These are phyloP conservation scores for Athene noctua DNA, from an alignment of 2,113 vertebrate genomes.

Conservation along the genomic window DNA sequence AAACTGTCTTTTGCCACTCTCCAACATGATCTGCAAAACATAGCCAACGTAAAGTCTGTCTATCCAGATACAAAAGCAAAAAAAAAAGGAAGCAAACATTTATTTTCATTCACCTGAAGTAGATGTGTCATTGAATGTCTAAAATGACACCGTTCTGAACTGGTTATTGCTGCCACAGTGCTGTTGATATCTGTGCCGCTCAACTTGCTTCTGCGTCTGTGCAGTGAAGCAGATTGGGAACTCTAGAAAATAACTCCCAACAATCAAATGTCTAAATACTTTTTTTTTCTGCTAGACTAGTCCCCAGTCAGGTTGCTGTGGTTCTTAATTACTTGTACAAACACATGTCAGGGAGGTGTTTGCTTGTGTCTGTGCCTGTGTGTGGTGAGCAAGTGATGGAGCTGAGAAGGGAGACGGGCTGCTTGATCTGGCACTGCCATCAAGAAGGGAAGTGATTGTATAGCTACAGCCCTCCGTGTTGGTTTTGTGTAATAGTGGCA, in stretches of 20 bases:
- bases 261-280: background rate
- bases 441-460: background rate
- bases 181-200: background rate
- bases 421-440: background rate
- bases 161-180: background rate
- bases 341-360: background rate
- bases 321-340: background rate
- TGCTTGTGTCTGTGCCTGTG: background rate
- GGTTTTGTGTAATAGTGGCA: background rate
- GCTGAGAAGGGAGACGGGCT: background rate
- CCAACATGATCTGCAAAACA: background rate
- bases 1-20: background rate
- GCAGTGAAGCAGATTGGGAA: background rate
- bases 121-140: background rate
- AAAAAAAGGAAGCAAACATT: background rate
- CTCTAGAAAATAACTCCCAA: background rate
- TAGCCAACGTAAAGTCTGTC: background rate
- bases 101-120: background rate
- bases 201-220: background rate
- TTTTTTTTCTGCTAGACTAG: background rate
- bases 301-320: background rate
- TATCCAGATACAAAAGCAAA: background rate
- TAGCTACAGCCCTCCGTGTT: background rate
- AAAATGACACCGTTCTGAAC: background rate
- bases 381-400: background rate